Evolutionary conservation across 2,888 invertebrate genomes (phyloP).

Genomic region (Tetramorium bicarinatum): DNA sequence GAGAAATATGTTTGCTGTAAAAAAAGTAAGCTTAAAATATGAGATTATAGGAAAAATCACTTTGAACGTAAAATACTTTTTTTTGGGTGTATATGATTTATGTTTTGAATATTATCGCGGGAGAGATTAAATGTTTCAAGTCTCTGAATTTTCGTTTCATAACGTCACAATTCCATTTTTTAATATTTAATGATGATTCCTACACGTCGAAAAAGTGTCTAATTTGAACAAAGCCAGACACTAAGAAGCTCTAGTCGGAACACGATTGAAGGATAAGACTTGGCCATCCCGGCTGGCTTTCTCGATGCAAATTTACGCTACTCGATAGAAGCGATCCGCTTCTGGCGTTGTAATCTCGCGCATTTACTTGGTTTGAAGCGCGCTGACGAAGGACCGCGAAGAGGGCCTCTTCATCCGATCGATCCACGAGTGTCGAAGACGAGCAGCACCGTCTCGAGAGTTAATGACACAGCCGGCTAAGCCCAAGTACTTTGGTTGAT

Average conservation of each 20-base stretch:
- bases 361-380: constrained; percentile 55
- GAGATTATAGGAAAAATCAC: too few species aligned
- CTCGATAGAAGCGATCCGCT: constrained; percentile 20
- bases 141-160: too few species aligned
- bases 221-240: neutral
- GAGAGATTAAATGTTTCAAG: too few species aligned
- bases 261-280: neutral
- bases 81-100: too few species aligned
- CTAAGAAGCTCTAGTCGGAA: neutral
- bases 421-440: constrained; percentile 67
- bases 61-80: too few species aligned
- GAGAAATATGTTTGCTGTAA: too few species aligned
- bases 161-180: neutral
- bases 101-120: too few species aligned
- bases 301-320: constrained; percentile 39
- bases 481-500: constrained; percentile 33
- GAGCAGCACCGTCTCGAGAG: constrained; percentile 76
- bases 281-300: neutral
- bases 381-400: constrained; percentile 30
- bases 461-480: constrained; percentile 74
- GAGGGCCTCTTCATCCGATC: constrained; percentile 45
- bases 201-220: neutral
- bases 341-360: constrained; percentile 10
- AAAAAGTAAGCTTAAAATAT: too few species aligned
- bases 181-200: neutral